Conservation (phyloP, 2,888 invertebrate genomes). For the Agrenia bidenticulata region DNA sequence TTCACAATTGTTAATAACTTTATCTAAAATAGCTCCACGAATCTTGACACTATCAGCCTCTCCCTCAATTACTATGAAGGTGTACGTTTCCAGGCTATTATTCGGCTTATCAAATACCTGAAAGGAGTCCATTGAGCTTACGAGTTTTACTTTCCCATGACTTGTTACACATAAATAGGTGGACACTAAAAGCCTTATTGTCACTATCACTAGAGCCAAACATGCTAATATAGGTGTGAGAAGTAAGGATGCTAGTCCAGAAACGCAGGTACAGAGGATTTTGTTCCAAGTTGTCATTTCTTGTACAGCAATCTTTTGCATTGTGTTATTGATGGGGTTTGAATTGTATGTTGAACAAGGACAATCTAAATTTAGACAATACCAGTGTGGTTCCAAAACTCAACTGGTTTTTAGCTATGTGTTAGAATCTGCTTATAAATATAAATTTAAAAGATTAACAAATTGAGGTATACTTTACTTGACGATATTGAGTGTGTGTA, state of each 20-base stretch:
- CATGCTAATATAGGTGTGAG: neutral
- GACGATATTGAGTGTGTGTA: too few relatives aligned
- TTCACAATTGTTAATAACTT: neutral
- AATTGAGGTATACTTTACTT: too few relatives aligned
- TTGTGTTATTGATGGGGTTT: too few relatives aligned
- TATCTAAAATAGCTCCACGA: neutral
- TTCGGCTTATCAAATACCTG: neutral
- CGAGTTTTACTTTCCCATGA: neutral
- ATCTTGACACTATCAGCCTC: neutral
- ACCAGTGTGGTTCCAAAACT: too few relatives aligned
- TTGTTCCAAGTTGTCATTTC: too few relatives aligned
- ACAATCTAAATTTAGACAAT: too few relatives aligned
- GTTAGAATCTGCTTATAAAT: too few relatives aligned
- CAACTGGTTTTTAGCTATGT: too few relatives aligned
- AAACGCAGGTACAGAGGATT: too few relatives aligned
- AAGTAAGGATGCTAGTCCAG: neutral
- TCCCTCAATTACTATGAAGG: neutral
- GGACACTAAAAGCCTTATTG: neutral
- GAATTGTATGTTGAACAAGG: too few relatives aligned
- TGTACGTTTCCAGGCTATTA: neutral
- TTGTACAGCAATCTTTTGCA: too few relatives aligned
- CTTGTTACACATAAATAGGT: neutral
- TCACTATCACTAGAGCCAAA: neutral
- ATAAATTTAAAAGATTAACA: too few relatives aligned
- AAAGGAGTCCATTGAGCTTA: neutral